phyloP scores from a whole-genome alignment of 2,888 invertebrate species.

The Hyposoter didymator region DNA sequence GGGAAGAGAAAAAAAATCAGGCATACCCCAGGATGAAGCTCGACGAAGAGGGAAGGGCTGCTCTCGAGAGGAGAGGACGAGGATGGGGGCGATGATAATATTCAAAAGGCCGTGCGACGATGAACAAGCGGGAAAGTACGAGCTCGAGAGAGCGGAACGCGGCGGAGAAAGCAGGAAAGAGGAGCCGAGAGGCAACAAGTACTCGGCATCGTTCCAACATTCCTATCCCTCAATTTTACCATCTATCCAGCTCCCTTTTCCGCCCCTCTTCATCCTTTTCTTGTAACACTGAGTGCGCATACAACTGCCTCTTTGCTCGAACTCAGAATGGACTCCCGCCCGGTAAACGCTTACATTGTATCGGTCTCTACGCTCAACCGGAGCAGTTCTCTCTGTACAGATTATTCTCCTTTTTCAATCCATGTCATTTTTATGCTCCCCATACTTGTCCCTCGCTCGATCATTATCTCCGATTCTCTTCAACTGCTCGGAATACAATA shows the following conservation, averaged over 20 bases:
- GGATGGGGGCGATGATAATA: conserved; percentile 25
- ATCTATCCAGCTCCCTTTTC: conserved; percentile 52
- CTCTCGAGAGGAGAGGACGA: conserved; percentile 7
- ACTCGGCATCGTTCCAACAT: conserved; percentile 72
- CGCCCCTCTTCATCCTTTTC: conserved; percentile 22
- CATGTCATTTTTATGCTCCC: background rate
- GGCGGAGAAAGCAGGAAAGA: conserved; percentile 7
- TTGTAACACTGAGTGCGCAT: conserved; percentile 20
- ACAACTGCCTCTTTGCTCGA: conserved; percentile 5
- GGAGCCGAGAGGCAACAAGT: conserved; percentile 73
- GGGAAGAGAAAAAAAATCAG: conserved; percentile 50
- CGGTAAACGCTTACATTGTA: conserved; percentile 67
- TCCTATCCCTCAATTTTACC: conserved; percentile 66
- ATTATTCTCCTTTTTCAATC: conserved; percentile 1
- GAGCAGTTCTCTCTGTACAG: conserved; percentile 4
- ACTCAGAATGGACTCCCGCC: conserved; percentile 53
- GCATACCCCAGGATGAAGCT: conserved; percentile 46
- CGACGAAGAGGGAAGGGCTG: conserved; percentile 31
- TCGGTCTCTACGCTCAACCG: conserved; percentile 26
- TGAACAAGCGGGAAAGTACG: conserved; percentile 41
- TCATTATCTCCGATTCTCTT: no score
- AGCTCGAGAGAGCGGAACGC: conserved; percentile 28
- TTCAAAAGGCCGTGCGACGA: conserved; percentile 31
- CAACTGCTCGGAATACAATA: no score
- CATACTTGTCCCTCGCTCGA: background rate